A percentile compares a stretch with the other conserved stretches of the same genome.
Evolutionary conservation across 37 sponge, comb jelly and placozoan genomes (phyloP).

Genomic region (Aplysina aerophoba): DNA sequence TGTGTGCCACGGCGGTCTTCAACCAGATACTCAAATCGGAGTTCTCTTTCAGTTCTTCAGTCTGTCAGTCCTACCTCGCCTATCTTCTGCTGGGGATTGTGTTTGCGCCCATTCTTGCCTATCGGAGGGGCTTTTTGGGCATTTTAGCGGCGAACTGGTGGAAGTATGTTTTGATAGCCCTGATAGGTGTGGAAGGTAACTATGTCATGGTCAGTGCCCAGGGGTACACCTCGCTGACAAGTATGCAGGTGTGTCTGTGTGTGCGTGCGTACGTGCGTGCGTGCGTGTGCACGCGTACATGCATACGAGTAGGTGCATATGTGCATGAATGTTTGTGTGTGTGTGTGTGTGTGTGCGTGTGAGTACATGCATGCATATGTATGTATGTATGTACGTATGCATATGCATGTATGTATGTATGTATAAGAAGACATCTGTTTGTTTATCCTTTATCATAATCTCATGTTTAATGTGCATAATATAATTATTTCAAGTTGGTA

Average conservation of each 20-base stretch:
- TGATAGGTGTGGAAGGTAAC: constrained; percentile 84
- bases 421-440: background rate
- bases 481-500: too few relatives aligned
- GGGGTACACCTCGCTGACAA: constrained; percentile 87
- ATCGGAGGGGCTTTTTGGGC: constrained; percentile 42
- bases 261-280: background rate
- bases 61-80: constrained; percentile 67
- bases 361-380: background rate
- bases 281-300: background rate
- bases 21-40: constrained; percentile 53
- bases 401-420: background rate
- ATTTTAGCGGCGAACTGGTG: constrained; percentile 72
- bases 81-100: constrained; percentile 60
- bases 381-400: background rate
- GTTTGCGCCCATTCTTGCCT: constrained; percentile 56
- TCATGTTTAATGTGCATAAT: too few relatives aligned
- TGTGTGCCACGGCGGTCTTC: constrained; percentile 75
- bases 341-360: too few relatives aligned
- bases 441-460: too few relatives aligned
- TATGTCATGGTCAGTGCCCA: constrained; percentile 76
- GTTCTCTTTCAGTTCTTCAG: constrained; percentile 54
- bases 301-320: too few relatives aligned
- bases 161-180: constrained; percentile 71
- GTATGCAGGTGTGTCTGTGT: constrained; percentile 71
- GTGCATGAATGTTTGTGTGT: too few relatives aligned